Evolutionary conservation across 2,797 vertebrate species (phyloP).

Genomic region (Benthosema pterotum): DNA sequence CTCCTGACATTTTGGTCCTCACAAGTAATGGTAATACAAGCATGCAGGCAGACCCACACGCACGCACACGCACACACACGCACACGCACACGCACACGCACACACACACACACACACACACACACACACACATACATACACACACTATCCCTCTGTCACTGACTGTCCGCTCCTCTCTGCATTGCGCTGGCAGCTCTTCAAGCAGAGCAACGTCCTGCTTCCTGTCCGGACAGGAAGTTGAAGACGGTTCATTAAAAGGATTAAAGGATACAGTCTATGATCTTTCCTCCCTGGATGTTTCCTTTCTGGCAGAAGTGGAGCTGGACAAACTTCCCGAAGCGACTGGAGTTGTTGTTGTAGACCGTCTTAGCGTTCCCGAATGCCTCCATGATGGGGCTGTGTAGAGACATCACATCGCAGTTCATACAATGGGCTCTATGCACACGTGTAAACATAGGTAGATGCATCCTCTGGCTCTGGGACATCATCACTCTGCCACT

Average conservation of each 20-base stretch:
- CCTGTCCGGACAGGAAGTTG: background rate
- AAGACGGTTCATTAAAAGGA: constrained; percentile 74
- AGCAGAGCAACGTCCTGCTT: constrained; percentile 21
- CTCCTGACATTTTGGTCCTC: too few relatives aligned
- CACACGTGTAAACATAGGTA: too few relatives aligned
- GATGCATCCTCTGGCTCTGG: too few relatives aligned
- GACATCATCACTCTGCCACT: too few relatives aligned
- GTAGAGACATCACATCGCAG: background rate
- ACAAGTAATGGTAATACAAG: too few relatives aligned
- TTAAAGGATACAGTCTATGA: constrained; percentile 96
- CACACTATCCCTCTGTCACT: background rate
- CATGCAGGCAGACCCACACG: too few relatives aligned
- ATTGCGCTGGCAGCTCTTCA: background rate
- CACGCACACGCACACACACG: too few relatives aligned
- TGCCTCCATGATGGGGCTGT: constrained; percentile 98
- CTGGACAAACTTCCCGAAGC: constrained; percentile 97
- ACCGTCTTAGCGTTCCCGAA: constrained; percentile 97
- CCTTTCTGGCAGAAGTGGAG: constrained; percentile 93
- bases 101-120: too few relatives aligned
- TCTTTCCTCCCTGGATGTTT: constrained; percentile 95
- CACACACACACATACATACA: too few relatives aligned
- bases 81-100: too few relatives aligned
- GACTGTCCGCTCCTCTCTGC: background rate
- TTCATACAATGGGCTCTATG: background rate
- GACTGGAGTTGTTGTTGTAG: constrained; percentile 98